Evolutionary conservation across 2,888 invertebrate genomes (phyloP), one percentile per base, ranked within the genome.

Genomic region (Calameuta idolon): DNA sequence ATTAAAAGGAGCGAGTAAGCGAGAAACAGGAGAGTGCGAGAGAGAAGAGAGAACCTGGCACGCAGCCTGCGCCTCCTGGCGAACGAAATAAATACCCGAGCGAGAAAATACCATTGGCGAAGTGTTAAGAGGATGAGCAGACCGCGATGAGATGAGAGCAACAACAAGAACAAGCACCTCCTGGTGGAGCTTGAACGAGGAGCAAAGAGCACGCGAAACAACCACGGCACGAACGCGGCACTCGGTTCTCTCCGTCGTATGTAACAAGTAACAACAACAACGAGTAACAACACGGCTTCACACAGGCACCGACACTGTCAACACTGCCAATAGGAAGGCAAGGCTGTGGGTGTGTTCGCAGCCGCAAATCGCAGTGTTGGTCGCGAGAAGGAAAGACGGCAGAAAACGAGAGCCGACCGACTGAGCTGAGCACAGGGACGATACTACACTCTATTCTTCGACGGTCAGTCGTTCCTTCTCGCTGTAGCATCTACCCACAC

Each of bases 381-480:
- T 9, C 9, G 23, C 23, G 55, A 55, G 55, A 55, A 55, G 55
- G 55, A 55, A 15, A 55, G 55, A 55, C 55, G 55, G 55, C 23
- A 23, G 23, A 55, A 55, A 55, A 55, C 55, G 23, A 71, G 31
- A 71, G 71, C 55, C 80, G 81, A 85, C 87, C 84, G 85, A 76
- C 83, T 75, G 80, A 81, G 75, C 75, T 78, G 84, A 84, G 82
- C 82, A 85, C 85, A 81, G 83, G 82, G 83, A 77, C 83, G 81
- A 84, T 84, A 87, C 87, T 87, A 87, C 82, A 55, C 55, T 83
- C 82, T 77, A 78, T 81, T 79, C 74, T 37, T 75, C 78, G 69
- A 80, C 76, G 71, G 34, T 33, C 40, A 34, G 69, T 74, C 77
- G 34, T 71, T 31, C 71, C 31, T 34, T 34, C 81, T 79, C 80